These are phyloP conservation scores for Anolis sagrei DNA, from an alignment of 2,113 vertebrate species.

Conservation along the genomic window DNA sequence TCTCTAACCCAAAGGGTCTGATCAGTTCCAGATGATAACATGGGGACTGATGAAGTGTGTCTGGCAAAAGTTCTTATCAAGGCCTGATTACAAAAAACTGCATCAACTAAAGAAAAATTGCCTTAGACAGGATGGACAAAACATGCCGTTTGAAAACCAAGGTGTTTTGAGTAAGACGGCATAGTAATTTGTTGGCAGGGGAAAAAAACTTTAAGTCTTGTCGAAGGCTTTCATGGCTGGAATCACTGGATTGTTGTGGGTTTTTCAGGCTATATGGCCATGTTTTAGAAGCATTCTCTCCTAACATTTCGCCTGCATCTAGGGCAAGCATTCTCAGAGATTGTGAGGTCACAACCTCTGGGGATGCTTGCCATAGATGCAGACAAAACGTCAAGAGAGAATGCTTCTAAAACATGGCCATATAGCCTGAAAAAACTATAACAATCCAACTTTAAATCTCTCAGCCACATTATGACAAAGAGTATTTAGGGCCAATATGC, in stretches of 20 bases:
- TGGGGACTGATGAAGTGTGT: constrained; percentile 66
- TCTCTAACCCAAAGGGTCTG: constrained; percentile 80
- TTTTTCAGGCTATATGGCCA: no score
- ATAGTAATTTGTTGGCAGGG: background rate
- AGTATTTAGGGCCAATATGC: background rate
- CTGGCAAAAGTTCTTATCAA: constrained; percentile 61
- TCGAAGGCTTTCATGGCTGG: no score
- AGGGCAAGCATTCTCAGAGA: no score
- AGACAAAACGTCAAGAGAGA: no score
- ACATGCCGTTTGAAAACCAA: constrained; percentile 38
- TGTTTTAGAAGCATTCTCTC: no score
- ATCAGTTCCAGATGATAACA: constrained; percentile 85
- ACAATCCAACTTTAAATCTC: background rate
- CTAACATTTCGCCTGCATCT: no score
- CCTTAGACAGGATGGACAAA: constrained; percentile 43
- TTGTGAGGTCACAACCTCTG: no score
- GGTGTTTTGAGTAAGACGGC: background rate
- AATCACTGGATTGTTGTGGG: no score
- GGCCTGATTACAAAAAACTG: constrained; percentile 50
- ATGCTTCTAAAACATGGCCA: no score
- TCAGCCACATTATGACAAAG: background rate
- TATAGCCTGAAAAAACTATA: no score
- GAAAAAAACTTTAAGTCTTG: background rate
- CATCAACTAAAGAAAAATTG: constrained; percentile 50
- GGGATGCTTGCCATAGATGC: no score